Percentiles rank a stretch among this genome's conserved stretches.
These are phyloP conservation scores for Gonioctena quinquepunctata DNA, from an alignment of 1,140 invertebrate genomes.

Conservation along the genomic window DNA sequence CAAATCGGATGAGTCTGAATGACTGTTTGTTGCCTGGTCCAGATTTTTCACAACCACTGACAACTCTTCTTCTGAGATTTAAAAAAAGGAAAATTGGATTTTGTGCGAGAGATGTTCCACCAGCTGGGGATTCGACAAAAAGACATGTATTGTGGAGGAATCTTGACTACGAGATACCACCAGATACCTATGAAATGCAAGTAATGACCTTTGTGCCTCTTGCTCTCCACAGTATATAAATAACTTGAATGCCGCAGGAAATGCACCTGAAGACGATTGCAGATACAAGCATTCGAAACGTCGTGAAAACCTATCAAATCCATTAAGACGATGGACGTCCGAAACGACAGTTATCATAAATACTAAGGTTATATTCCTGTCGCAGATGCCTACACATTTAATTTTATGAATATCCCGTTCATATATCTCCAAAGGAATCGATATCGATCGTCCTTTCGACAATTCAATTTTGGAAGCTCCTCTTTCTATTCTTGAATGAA, in stretches of 20 bases:
- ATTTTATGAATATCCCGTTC: too few relatives aligned
- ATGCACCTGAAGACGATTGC: neutral
- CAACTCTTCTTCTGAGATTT: neutral
- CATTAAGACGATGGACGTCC: too few relatives aligned
- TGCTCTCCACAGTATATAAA: neutral
- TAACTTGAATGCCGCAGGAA: neutral
- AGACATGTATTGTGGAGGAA: neutral
- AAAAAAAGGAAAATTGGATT: neutral
- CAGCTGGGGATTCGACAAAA: neutral
- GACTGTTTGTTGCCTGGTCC: neutral
- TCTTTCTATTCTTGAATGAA: too few relatives aligned
- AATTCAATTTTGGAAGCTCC: too few relatives aligned
- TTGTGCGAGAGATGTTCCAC: neutral
- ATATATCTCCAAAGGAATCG: too few relatives aligned
- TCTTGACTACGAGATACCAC: neutral
- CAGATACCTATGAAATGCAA: neutral
- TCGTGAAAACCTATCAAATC: too few relatives aligned
- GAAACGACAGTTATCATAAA: too few relatives aligned
- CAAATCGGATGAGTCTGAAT: neutral
- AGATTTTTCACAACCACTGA: neutral
- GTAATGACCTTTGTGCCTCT: neutral
- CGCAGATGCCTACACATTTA: too few relatives aligned
- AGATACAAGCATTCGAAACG: too few relatives aligned
- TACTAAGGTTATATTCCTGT: too few relatives aligned
- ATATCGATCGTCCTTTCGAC: too few relatives aligned